Conservation (phyloP, 2,797 vertebrate species). For the Mus minutoides region DNA sequence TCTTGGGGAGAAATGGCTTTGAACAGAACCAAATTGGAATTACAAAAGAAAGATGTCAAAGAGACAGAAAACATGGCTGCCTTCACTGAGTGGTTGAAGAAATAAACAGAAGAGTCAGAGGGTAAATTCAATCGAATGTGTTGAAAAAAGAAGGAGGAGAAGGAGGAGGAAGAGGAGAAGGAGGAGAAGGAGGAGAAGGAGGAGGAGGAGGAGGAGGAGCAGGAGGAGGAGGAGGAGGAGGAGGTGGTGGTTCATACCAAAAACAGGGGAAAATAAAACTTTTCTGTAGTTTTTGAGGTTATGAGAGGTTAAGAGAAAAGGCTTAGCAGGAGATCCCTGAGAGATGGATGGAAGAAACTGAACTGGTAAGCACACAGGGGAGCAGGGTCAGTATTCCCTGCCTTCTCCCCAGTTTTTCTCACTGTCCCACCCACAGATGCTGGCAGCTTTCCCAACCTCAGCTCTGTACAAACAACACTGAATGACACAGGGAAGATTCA, state of each 20-base stretch:
- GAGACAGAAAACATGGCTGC: neutral
- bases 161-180: no score
- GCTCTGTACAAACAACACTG: conserved; percentile 11
- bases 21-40: conserved; percentile 23
- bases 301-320: neutral
- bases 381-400: neutral
- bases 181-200: no score
- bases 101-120: conserved; percentile 26
- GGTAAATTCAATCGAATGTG: neutral
- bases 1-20: conserved; percentile 19
- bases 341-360: neutral
- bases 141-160: neutral
- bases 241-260: conserved; percentile 22
- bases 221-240: no score
- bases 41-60: conserved; percentile 25
- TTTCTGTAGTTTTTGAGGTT: neutral
- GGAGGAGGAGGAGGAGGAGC: no score
- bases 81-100: neutral
- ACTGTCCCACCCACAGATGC: neutral
- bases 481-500: conserved; percentile 20
- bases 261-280: neutral
- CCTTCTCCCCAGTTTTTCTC: neutral
- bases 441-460: neutral
- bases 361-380: conserved; percentile 27
- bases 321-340: neutral